These are phyloP conservation scores for Mixornis gularis DNA, from an alignment of 2,113 vertebrate species.

Conservation along the genomic window DNA sequence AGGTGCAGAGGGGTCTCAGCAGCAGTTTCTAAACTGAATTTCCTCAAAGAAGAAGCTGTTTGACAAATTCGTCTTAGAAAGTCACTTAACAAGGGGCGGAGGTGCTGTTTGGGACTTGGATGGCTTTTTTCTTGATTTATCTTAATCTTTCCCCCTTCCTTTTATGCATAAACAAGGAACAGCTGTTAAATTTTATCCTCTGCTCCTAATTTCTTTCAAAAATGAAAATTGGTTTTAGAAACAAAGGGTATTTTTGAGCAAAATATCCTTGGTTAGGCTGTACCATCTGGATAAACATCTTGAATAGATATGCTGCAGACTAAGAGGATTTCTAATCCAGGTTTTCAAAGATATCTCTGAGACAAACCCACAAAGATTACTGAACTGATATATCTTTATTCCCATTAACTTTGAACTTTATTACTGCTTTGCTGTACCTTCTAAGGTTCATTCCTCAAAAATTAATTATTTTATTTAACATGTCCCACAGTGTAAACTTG, in stretches of 20 bases:
- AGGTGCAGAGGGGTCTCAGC: not conserved
- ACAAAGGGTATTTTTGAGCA: not conserved
- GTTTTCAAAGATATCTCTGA: not conserved
- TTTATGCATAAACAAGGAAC: not conserved
- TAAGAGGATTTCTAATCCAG: not conserved
- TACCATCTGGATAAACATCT: not conserved
- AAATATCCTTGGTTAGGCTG: not conserved
- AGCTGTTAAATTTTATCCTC: not conserved
- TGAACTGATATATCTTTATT: not conserved
- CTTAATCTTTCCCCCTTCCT: not conserved
- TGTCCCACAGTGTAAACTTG: not conserved
- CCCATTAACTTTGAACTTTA: not conserved
- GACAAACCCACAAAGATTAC: not conserved
- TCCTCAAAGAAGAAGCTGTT: not conserved
- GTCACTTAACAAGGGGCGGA: fast-evolving
- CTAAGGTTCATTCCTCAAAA: not conserved
- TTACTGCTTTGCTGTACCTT: not conserved
- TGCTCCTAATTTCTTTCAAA: not conserved
- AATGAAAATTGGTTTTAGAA: not conserved
- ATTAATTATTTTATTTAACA: not conserved
- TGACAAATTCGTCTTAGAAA: not conserved
- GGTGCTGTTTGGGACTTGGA: not conserved
- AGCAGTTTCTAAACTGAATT: not conserved
- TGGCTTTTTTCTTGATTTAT: not conserved
- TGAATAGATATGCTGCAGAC: not conserved